These are phyloP conservation scores for Zaprionus ornatus DNA, from an alignment of 1,140 invertebrate species.

Conservation along the genomic window DNA sequence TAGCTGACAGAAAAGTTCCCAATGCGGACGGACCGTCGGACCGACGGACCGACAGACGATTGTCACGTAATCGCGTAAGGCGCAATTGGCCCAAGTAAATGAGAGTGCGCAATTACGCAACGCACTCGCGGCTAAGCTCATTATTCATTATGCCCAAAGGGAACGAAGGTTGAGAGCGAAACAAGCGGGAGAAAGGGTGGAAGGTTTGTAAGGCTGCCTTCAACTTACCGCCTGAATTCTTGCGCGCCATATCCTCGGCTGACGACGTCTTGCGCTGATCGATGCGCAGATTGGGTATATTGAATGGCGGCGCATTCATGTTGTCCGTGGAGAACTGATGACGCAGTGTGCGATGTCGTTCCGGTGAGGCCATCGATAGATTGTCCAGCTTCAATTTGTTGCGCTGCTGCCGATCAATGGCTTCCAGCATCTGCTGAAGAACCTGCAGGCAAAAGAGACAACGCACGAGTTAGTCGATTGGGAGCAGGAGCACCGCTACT, in stretches of 20 bases:
- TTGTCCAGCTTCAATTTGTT: conserved; percentile 93
- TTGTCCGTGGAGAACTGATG: conserved; percentile 95
- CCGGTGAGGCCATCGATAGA: conserved; percentile 89
- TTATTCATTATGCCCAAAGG: conserved; percentile 5
- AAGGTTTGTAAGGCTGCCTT: background rate
- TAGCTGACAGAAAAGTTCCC: conserved; percentile 11
- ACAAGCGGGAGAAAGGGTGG: background rate
- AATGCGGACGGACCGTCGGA: conserved; percentile 23
- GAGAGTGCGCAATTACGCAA: conserved; percentile 66
- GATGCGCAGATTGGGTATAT: conserved; percentile 92
- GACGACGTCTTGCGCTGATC: conserved; percentile 94
- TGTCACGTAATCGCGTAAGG: conserved; percentile 69
- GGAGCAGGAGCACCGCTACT: background rate
- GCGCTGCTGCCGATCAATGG: conserved; percentile 94
- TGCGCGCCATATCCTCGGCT: conserved; percentile 94
- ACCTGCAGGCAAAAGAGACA: conserved; percentile 84
- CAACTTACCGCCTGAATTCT: conserved; percentile 89
- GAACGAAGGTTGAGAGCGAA: background rate
- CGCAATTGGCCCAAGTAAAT: conserved; percentile 2
- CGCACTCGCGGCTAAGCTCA: conserved; percentile 48
- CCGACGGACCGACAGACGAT: conserved; percentile 41
- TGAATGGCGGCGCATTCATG: conserved; percentile 92
- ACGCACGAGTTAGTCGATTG: background rate
- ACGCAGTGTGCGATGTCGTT: conserved; percentile 89
- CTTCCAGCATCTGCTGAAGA: conserved; percentile 96